phyloP scores from a whole-genome alignment of 1,140 invertebrate species.

The Chionoecetes opilio region DNA sequence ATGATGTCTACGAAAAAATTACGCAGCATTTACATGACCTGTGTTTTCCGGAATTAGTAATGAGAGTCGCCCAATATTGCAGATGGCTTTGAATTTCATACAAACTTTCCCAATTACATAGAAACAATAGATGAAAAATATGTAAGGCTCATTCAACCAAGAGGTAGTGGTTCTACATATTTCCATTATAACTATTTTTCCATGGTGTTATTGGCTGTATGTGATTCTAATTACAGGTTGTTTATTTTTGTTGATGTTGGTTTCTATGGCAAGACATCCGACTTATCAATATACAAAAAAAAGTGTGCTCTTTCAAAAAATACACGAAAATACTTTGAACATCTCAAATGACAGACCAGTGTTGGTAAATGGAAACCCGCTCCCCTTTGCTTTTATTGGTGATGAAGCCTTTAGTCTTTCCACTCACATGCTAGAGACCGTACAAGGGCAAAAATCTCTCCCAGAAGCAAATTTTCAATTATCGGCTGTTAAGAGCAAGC shows the following conservation, averaged over 20 bases:
- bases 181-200: slow-evolving; percentile 62
- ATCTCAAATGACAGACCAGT: slow-evolving; percentile 34
- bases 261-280: slow-evolving; percentile 33
- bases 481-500: slow-evolving; percentile 38
- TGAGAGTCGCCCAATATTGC: no score
- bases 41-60: no score
- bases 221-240: slow-evolving; percentile 56
- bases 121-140: slow-evolving; percentile 55
- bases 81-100: no score
- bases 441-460: slow-evolving; percentile 37
- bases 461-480: slow-evolving; percentile 52
- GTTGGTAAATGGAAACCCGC: not conserved
- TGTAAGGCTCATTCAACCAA: slow-evolving; percentile 63
- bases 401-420: slow-evolving; percentile 57
- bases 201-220: slow-evolving; percentile 54
- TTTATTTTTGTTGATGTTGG: no score
- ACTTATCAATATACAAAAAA: slow-evolving; percentile 23
- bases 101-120: slow-evolving; percentile 36
- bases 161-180: slow-evolving; percentile 48
- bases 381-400: not conserved
- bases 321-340: slow-evolving; percentile 51
- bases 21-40: no score
- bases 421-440: slow-evolving; percentile 31
- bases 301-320: not conserved
- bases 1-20: no score